Base-by-base conservation (phyloP, 2,888 invertebrate species). In the Mythimna impura region DNA sequence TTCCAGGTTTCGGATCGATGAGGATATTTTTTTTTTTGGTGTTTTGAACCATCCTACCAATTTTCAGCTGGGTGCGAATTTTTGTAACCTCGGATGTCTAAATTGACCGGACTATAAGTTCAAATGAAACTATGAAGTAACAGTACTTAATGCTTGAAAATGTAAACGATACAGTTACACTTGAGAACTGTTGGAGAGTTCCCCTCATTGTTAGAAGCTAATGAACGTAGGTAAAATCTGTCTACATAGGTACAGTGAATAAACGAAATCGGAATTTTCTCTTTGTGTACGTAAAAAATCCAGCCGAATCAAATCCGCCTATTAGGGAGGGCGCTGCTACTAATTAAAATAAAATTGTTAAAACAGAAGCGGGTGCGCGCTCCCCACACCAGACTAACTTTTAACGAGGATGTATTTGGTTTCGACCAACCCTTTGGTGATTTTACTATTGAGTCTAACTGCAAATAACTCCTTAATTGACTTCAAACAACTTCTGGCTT, bases 361-460 rank as follows among this genome's bases (percentile, higher is more conserved):
- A 96, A 95, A 94, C 91, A 91, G 91, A 82, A 85, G 88, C 87
- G 89, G 86, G 89, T 89, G 90, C 91, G 87, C 89, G 84, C 89
- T 87, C 88, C 91, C 90, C 90, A 89, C 81, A 84, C 91, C 92
- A 90, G 94, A 90, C 94, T 92, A 96, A 96, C 95, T 96, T 96
- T 96, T 96, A 96, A 96, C 95, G 96, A 96, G 96, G 94, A 96
- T 96, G 94, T 96, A 95, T 96, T 95, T 94, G 95, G 94, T 94
- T 95, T 94, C 93, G 91, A 93, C 93, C 93, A 93, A 95, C 95
- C 95, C 95, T 95, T 96, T 95, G 94, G 94, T 95, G 93, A 95
- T 94, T 95, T 94, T 92, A 93, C 94, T 93, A 95, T 95, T 92
- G 94, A 95, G 93, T 94, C 94, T 92, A 93, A 91, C 94, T 94